phyloP scores from a whole-genome alignment of 2,797 vertebrate genomes.

The Pangasius mekongensis region DNA sequence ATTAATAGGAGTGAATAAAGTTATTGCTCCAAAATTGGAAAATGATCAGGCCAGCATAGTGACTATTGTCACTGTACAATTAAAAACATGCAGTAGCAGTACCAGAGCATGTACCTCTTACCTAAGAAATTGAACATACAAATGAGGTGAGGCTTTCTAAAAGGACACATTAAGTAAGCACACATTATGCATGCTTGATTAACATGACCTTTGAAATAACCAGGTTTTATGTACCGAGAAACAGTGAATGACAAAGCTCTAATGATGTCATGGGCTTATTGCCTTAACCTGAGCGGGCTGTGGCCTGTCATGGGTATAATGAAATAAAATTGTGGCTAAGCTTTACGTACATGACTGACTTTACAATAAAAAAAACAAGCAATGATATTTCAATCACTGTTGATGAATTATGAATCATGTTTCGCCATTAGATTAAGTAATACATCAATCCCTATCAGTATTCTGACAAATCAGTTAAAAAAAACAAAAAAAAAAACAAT shows the following conservation, averaged over 20 bases:
- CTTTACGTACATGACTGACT: background rate
- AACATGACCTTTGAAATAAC: background rate
- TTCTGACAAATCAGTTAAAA: background rate
- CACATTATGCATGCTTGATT: background rate
- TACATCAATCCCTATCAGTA: background rate
- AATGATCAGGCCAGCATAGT: background rate
- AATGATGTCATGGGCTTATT: background rate
- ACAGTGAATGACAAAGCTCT: background rate
- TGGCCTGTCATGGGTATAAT: background rate
- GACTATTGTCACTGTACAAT: background rate
- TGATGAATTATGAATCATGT: background rate
- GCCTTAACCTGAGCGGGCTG: background rate
- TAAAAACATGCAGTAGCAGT: background rate
- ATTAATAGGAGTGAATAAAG: background rate
- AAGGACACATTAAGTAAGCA: background rate
- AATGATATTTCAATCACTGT: background rate
- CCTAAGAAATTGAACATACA: background rate
- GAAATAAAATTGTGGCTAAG: background rate
- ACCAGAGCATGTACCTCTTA: background rate
- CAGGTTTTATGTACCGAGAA: slow-evolving; percentile 1
- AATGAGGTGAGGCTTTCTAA: background rate
- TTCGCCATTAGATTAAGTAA: background rate
- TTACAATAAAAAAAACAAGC: background rate
- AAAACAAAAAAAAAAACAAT: background rate
- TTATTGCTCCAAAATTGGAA: background rate